Evolutionary conservation across 2,113 vertebrate genomes (phyloP), one percentile per base, ranked within the genome.

Genomic region (Macquaria australasica): DNA sequence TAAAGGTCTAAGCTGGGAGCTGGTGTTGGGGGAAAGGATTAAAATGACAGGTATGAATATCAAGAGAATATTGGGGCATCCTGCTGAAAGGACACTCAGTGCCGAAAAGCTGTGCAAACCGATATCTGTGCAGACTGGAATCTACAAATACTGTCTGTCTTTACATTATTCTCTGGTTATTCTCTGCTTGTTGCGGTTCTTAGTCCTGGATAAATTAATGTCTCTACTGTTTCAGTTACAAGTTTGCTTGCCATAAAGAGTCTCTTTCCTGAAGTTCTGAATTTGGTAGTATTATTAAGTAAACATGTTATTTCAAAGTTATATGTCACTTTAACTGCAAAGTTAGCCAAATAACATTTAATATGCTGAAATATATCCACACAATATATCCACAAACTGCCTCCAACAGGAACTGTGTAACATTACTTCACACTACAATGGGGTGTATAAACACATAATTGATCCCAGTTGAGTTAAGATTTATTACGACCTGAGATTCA

Each of bases 1-100:
- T 51, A 34, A 39, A 67, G 55, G 7, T 56, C 31, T 37, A 43
- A 80, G 69, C 73, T 88, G 28, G 60, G 39, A 75, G 72, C 72
- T 48, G 64, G 79, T 68, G 50, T 41, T 72, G 28, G 63, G 10
- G 37, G 7, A 62, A 53, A 31, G 73, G 74, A 87, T 86, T 87
- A 81, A 78, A 88, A 88, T 88, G 60, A 81, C 67, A 85, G 77
- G 50, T 90, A 72, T 87, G 84, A 74, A 80, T 81, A 81, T 87
- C 21, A 79, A 74, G 55, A 71, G 20, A 18, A 78, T n/a, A 63
- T 68, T 77, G 69, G 71, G 79, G 77, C 10, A 51, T 77, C 12
- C 12, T 50, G 51, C 18, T 58, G 2, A 66, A 77, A 77, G 78
- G 67, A 83, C 63, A 80, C 76, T 70, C 50, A 5, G 64, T 62